These are phyloP conservation scores for Pachyseris speciosa DNA, from an alignment of 64 coral and sea anemone species.

Conservation along the genomic window DNA sequence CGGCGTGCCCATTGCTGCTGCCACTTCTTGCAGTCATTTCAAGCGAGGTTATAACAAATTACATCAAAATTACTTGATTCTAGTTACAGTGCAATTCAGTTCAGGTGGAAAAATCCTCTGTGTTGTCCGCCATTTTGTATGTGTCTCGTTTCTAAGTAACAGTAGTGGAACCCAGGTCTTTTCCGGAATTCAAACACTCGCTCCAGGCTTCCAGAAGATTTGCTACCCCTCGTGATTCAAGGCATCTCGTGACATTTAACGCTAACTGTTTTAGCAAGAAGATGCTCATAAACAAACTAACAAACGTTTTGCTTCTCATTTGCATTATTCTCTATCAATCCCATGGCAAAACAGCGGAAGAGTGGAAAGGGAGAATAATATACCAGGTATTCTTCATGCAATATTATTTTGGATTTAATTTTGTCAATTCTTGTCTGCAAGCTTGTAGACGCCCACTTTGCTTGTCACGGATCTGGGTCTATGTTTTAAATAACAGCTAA, in stretches of 20 bases:
- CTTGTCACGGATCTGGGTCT: no score
- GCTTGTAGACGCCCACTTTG: no score
- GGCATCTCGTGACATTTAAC: neutral
- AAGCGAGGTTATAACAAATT: neutral
- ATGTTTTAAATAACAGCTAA: no score
- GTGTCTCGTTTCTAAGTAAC: constrained; percentile 30
- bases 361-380: constrained; percentile 47
- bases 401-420: no score
- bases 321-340: neutral
- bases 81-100: no score
- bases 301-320: neutral
- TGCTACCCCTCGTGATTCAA: no score
- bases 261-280: neutral
- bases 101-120: neutral
- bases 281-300: neutral
- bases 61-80: neutral
- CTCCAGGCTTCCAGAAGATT: no score
- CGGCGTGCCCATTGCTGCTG: neutral
- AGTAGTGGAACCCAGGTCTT: neutral
- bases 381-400: constrained; percentile 21
- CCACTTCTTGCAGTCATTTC: neutral
- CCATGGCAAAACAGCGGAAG: constrained; percentile 20
- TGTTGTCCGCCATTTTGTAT: constrained; percentile 42
- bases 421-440: no score
- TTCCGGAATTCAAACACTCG: no score